phyloP scores from a whole-genome alignment of 1,140 invertebrate species.

The Cryptotermes secundus region DNA sequence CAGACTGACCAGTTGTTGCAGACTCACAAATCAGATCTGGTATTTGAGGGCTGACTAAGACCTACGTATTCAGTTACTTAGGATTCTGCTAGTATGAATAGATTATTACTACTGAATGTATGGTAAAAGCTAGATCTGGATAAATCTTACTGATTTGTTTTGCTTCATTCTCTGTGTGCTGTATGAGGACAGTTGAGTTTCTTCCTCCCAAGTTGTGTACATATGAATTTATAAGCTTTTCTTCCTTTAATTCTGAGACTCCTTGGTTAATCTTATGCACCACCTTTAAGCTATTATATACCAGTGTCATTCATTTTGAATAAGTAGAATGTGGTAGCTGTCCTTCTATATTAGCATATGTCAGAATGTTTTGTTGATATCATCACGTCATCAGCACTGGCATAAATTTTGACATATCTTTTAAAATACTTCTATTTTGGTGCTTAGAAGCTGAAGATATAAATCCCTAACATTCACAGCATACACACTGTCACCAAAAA shows the following conservation, averaged over 20 bases:
- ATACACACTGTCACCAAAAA: background rate
- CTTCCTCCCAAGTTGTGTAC: too few relatives aligned
- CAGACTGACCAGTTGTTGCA: too few relatives aligned
- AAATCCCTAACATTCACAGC: background rate
- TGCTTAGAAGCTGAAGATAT: background rate
- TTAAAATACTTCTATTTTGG: slow-evolving; percentile 1
- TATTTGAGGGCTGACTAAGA: too few relatives aligned
- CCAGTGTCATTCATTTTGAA: background rate
- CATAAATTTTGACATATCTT: background rate
- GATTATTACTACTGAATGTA: too few relatives aligned
- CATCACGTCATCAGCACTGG: background rate
- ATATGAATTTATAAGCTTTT: too few relatives aligned
- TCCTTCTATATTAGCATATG: background rate
- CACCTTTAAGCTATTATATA: background rate
- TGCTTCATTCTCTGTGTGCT: too few relatives aligned
- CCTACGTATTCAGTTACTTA: too few relatives aligned
- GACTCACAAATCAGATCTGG: too few relatives aligned
- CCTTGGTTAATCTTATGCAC: background rate
- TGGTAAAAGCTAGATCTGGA: too few relatives aligned
- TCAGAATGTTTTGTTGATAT: background rate
- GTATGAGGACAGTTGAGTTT: too few relatives aligned
- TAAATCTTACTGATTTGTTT: too few relatives aligned
- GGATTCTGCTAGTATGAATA: too few relatives aligned
- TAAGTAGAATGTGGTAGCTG: background rate
- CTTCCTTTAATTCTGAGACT: background rate